These are phyloP conservation scores for Chaitophorus viminalis DNA, from an alignment of 2,888 invertebrate species.

Conservation along the genomic window DNA sequence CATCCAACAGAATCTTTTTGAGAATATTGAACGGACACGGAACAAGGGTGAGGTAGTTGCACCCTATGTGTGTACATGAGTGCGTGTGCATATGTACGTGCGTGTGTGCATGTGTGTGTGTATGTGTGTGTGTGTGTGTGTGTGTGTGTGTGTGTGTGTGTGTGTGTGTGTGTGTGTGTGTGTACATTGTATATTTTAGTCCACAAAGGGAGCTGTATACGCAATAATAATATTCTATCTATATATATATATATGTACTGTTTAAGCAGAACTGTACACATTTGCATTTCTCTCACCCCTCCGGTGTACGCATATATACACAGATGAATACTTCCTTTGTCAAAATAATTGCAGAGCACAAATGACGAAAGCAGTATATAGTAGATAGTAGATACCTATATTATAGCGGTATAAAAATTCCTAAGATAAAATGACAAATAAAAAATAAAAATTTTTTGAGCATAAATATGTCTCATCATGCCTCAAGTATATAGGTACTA, in stretches of 20 bases:
- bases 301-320: neutral
- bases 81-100: neutral
- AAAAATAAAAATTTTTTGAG: too few relatives aligned
- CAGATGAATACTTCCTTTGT: constrained; percentile 36
- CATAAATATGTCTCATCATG: too few relatives aligned
- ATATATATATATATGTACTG: too few relatives aligned
- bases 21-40: constrained; percentile 26
- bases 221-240: constrained; percentile 42
- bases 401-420: too few relatives aligned
- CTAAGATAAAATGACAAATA: too few relatives aligned
- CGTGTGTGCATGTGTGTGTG: neutral
- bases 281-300: constrained; percentile 49
- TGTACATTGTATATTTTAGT: neutral
- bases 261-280: constrained; percentile 28
- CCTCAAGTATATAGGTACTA: too few relatives aligned
- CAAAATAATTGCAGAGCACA: too few relatives aligned
- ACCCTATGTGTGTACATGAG: neutral
- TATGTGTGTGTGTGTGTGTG: neutral
- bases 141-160: too few relatives aligned
- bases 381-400: too few relatives aligned
- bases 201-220: neutral
- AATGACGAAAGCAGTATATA: too few relatives aligned
- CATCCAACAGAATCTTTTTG: constrained; percentile 48
- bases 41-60: constrained; percentile 9
- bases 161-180: too few relatives aligned